Percentiles rank a stretch among this genome's conserved stretches.
phyloP scores from a whole-genome alignment of 2,797 vertebrate species.

The Sebastes melanostomus region DNA sequence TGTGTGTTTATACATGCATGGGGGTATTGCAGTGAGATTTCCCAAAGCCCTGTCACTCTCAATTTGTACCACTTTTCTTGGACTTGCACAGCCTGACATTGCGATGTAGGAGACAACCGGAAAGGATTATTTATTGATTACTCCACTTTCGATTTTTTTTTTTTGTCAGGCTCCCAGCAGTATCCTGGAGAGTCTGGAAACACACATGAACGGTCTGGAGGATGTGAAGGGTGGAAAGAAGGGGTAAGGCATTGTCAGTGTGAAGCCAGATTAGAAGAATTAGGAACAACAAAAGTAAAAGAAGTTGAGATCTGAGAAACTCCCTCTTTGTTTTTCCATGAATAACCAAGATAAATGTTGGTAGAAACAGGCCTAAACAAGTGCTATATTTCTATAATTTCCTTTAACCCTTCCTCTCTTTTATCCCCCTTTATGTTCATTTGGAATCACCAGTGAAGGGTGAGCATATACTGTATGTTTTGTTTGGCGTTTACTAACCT shows the following conservation, averaged over 20 bases:
- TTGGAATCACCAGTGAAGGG: conserved; percentile 84
- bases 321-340: conserved; percentile 7
- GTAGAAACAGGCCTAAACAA: conserved; percentile 5
- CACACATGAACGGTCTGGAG: conserved; percentile 97
- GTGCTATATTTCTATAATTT: conserved; percentile 50
- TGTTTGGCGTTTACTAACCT: conserved; percentile 42
- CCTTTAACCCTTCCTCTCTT: conserved; percentile 70
- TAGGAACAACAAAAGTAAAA: background rate
- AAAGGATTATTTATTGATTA: background rate
- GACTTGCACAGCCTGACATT: background rate
- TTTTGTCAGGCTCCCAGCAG: conserved; percentile 93
- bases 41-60: background rate
- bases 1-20: conserved; percentile 23
- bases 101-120: background rate
- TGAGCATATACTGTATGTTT: conserved; percentile 72
- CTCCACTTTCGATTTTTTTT: conserved; percentile 22
- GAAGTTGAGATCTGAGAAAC: background rate
- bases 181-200: conserved; percentile 98
- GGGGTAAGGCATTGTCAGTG: conserved; percentile 55
- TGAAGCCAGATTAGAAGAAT: background rate
- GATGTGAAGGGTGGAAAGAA: conserved; percentile 90
- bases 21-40: conserved; percentile 43
- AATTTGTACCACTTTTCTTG: background rate
- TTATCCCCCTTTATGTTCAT: conserved; percentile 71
- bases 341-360: background rate